Evolutionary conservation across 2,113 vertebrate species (phyloP).

Genomic region (Megaleporinus macrocephalus): DNA sequence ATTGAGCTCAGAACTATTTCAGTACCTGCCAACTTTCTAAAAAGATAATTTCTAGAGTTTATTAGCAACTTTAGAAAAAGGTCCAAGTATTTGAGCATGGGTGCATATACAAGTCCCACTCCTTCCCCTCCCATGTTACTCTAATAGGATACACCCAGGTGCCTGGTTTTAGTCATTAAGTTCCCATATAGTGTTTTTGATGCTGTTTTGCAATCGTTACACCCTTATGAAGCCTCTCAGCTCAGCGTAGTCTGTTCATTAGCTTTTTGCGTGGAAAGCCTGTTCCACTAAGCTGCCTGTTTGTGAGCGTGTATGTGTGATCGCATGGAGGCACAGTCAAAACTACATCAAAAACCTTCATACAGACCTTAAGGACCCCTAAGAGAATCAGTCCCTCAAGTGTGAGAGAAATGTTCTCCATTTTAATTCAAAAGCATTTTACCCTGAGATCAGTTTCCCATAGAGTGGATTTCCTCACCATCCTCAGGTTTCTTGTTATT

Average conservation of each 20-base stretch:
- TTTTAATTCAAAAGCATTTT: slow-evolving; percentile 14
- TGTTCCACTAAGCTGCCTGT: neutral
- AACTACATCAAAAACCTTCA: slow-evolving; percentile 28
- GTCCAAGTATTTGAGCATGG: no score
- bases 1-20: no score
- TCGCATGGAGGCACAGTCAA: slow-evolving; percentile 13
- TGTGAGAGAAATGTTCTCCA: neutral
- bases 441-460: slow-evolving; percentile 27
- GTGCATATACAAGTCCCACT: no score
- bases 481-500: slow-evolving; percentile 50
- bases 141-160: no score
- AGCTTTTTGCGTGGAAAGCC: neutral
- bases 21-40: no score
- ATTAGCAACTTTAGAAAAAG: no score
- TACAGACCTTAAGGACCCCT: neutral
- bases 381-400: slow-evolving; percentile 2
- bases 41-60: no score
- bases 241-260: neutral
- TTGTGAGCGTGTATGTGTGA: slow-evolving; percentile 9
- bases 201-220: neutral
- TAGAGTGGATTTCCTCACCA: slow-evolving; percentile 40
- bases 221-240: neutral
- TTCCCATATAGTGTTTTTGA: neutral
- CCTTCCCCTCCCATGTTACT: no score
- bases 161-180: neutral